These are phyloP conservation scores for Cuniculus paca DNA, from an alignment of 2,797 vertebrate species.

Conservation along the genomic window DNA sequence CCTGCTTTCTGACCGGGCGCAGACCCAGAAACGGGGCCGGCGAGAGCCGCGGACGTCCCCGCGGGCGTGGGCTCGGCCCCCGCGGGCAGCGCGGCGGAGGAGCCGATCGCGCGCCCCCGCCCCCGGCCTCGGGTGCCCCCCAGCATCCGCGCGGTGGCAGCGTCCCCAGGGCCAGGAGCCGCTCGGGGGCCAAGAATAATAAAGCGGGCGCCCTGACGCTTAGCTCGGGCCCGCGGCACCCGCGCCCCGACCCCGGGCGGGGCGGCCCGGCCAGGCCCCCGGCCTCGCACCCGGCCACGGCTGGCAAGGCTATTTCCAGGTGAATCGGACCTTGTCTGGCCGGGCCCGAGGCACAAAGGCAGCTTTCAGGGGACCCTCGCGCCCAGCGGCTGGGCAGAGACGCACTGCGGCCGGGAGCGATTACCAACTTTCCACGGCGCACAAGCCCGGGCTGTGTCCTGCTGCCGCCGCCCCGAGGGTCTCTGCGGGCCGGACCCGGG, in stretches of 20 bases:
- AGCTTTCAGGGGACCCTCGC: conserved; percentile 83
- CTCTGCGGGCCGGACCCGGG: not conserved
- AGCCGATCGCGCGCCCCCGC: too few relatives aligned
- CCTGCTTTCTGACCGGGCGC: not conserved
- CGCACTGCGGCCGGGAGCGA: conserved; percentile 36
- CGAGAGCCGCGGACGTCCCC: not conserved
- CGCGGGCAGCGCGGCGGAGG: too few relatives aligned
- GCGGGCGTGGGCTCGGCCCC: too few relatives aligned
- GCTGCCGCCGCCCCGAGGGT: not conserved
- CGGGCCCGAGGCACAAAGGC: conserved; percentile 82
- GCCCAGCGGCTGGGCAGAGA: conserved; percentile 70
- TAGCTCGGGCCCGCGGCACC: conserved; percentile 45
- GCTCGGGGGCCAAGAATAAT: conserved; percentile 79
- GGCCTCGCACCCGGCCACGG: conserved; percentile 43
- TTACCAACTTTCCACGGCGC: conserved; percentile 45
- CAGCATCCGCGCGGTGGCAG: too few relatives aligned
- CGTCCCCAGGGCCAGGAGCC: conserved; percentile 74
- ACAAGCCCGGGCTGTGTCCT: conserved; percentile 55
- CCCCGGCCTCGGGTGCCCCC: too few relatives aligned
- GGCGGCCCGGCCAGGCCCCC: not conserved
- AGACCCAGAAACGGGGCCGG: not conserved
- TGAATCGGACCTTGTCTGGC: conserved; percentile 87
- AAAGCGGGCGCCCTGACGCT: conserved; percentile 65
- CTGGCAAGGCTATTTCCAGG: conserved; percentile 84
- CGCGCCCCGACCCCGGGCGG: not conserved